These are phyloP conservation scores for Hippocampus zosterae DNA, from an alignment of 2,113 vertebrate genomes.

Conservation along the genomic window DNA sequence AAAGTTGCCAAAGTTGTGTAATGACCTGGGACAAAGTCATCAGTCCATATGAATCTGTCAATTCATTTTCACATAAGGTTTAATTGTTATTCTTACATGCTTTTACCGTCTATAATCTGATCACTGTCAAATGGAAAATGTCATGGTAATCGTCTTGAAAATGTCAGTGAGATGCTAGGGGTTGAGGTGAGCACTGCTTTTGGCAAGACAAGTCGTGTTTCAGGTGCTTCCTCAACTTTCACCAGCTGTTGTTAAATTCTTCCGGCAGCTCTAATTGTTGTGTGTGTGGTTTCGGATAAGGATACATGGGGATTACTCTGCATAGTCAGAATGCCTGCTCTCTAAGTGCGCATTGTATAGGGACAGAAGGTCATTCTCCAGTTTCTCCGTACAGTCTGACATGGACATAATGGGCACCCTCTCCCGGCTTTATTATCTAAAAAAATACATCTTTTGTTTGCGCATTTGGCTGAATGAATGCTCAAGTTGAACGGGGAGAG, in stretches of 20 bases:
- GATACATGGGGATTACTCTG: constrained; percentile 69
- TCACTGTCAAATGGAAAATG: constrained; percentile 12
- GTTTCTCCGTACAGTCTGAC: constrained; percentile 61
- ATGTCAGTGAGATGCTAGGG: constrained; percentile 15
- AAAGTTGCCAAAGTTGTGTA: neutral
- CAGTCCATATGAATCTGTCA: neutral
- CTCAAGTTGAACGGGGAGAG: constrained; percentile 36
- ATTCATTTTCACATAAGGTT: neutral
- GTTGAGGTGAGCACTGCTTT: constrained; percentile 39
- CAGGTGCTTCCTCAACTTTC: constrained; percentile 58
- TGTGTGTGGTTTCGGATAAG: constrained; percentile 72
- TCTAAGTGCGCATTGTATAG: constrained; percentile 64
- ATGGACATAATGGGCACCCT: constrained; percentile 49
- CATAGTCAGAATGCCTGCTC: constrained; percentile 69
- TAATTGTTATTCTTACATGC: neutral
- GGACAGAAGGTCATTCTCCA: constrained; percentile 63
- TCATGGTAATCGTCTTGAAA: constrained; percentile 14
- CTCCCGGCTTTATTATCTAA: constrained; percentile 37
- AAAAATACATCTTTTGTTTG: constrained; percentile 70
- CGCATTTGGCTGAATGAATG: constrained; percentile 49
- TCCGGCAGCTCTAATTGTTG: constrained; percentile 70
- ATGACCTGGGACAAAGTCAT: neutral
- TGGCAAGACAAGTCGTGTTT: constrained; percentile 47
- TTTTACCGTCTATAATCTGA: neutral
- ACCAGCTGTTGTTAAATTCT: constrained; percentile 71